Base-by-base conservation (phyloP, 2,888 invertebrate species). In the Diplolepis rosae region DNA sequence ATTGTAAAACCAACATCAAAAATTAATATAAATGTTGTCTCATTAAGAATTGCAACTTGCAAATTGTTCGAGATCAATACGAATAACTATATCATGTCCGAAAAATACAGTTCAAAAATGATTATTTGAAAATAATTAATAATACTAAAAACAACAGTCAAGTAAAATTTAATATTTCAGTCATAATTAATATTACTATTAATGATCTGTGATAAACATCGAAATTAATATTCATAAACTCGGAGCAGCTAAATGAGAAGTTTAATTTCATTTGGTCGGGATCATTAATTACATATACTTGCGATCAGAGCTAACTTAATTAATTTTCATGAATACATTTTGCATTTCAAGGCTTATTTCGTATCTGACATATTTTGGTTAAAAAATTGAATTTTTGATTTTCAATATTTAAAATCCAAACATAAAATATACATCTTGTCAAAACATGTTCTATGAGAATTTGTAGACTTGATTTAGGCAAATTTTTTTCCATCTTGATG, bases 241-340 rank as follows among this genome's bases (percentile, higher is more conserved):
- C 42, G 51, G 35, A 22, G 35, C 13, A 35, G 22, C 15, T 56
- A 22, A 56, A 35, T 35, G 32, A 56, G 56, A 56, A 56, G 22
- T 66, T 72, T 66, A 72, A 54, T 72, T 72, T 66, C 72, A 61
- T 69, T 68, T 50, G 54, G 45, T 65, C 45, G 42, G 56, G 66
- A 69, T 72, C 66, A 72, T 71, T 56, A 56, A 56, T 56, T 56
- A 56, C 13, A n/a, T n/a, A n/a, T n/a, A n/a, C n/a, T 22, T 13
- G 18, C 22, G 7, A 30, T 9, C 22, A 15, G 13, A 11, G 22
- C 22, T 5, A 35, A 35, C 11, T 18, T 35, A 22, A 35, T 56
- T 5, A 3, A 56, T 56, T 56, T 1, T 35, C 18, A 35, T 13
- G 5, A n/a, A n/a, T n/a, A n/a, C n/a, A n/a, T n/a, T n/a, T n/a